These are phyloP conservation scores for Pollachius pollachius DNA, from an alignment of 2,113 vertebrate species.

Conservation along the genomic window DNA sequence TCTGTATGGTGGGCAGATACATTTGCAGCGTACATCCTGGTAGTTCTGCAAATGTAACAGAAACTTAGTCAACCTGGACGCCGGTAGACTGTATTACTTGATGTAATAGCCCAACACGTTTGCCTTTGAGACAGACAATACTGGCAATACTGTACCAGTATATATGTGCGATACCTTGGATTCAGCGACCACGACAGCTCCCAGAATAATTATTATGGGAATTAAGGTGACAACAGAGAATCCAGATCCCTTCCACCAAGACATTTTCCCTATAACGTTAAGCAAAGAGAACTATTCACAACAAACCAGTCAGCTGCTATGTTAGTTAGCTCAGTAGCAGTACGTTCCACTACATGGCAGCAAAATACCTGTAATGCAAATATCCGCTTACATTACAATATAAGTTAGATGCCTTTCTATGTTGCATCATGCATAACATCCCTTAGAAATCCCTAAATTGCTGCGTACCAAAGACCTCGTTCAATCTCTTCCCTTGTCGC, in stretches of 20 bases:
- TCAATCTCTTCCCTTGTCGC: conserved; percentile 34
- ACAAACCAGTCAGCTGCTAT: conserved; percentile 1
- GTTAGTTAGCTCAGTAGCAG: neutral
- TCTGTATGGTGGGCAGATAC: conserved; percentile 91
- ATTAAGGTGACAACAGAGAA: conserved; percentile 4
- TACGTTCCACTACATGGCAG: too few species aligned
- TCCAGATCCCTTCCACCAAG: conserved; percentile 5
- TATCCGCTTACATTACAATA: too few species aligned
- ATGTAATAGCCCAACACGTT: neutral
- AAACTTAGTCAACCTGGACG: neutral
- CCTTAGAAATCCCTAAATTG: neutral
- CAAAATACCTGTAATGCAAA: too few species aligned
- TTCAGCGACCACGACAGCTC: conserved; percentile 38
- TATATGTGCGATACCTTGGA: conserved; percentile 61
- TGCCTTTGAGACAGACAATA: too few species aligned
- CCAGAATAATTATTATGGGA: conserved; percentile 44
- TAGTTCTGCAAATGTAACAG: conserved; percentile 75
- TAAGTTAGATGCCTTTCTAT: neutral
- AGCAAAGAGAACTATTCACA: neutral
- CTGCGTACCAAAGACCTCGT: neutral
- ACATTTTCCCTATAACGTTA: conserved; percentile 35
- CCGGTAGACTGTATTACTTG: too few species aligned
- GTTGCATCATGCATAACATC: neutral
- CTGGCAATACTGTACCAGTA: neutral
- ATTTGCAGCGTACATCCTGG: conserved; percentile 93